Evolutionary conservation across 30 jellyfish, hydroid and myxozoan genomes (phyloP).

Genomic region (Pseudorhiza aurosa): DNA sequence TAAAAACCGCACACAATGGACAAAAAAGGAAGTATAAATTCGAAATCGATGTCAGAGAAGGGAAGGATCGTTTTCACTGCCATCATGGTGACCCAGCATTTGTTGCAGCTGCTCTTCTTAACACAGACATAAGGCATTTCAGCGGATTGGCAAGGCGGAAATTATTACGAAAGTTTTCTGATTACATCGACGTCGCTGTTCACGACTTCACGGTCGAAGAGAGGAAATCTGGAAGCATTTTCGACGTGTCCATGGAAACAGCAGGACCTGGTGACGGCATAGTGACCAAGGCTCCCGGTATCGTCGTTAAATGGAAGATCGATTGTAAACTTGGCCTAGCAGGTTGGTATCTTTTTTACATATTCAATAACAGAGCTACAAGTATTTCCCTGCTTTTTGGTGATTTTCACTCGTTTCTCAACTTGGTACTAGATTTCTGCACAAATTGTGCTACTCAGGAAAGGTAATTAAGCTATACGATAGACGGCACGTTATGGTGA

Average conservation of each 20-base stretch:
- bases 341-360: conserved; percentile 45
- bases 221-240: conserved; percentile 48
- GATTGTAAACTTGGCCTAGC: conserved; percentile 78
- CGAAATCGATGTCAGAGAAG: conserved; percentile 45
- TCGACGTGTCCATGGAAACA: conserved; percentile 43
- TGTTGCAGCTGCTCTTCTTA: conserved; percentile 80
- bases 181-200: conserved; percentile 61
- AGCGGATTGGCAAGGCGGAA: conserved; percentile 53
- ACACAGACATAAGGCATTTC: conserved; percentile 46
- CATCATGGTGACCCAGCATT: conserved; percentile 57
- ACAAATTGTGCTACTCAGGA: no score
- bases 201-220: conserved; percentile 64
- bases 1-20: conserved; percentile 41
- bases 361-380: background rate
- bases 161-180: conserved; percentile 66
- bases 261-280: conserved; percentile 97
- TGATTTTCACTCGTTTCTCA: no score
- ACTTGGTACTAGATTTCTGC: no score
- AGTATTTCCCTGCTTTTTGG: no score
- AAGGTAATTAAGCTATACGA: no score
- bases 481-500: no score
- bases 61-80: conserved; percentile 24
- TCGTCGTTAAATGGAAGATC: conserved; percentile 76
- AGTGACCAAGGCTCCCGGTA: conserved; percentile 60
- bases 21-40: conserved; percentile 17